phyloP scores from a whole-genome alignment of 2,888 invertebrate genomes.

The Fabriciana adippe region DNA sequence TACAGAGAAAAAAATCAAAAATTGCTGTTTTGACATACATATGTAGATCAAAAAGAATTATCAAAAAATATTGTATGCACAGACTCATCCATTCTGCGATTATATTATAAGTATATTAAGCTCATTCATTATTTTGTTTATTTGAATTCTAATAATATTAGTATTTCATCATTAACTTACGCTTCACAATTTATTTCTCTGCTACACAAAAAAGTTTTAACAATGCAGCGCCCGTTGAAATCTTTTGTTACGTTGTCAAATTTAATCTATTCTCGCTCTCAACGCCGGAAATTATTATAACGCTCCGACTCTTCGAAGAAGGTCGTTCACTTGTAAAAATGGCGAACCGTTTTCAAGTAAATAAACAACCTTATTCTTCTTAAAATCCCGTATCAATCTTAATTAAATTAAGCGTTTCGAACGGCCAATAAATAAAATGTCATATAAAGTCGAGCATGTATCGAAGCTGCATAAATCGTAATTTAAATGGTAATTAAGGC shows the following conservation, averaged over 20 bases:
- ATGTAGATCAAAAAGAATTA: no score
- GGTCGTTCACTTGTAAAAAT: constrained; percentile 51
- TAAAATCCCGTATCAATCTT: constrained; percentile 70
- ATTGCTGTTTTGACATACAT: no score
- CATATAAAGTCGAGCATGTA: constrained; percentile 70
- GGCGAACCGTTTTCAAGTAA: constrained; percentile 55
- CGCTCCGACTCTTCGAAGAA: constrained; percentile 37
- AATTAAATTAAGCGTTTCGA: constrained; percentile 67
- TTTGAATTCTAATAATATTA: constrained; percentile 9
- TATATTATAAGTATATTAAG: no score
- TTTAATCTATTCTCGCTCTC: constrained; percentile 25
- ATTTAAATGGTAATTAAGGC: constrained; percentile 65
- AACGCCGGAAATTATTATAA: constrained; percentile 22
- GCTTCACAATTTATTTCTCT: constrained; percentile 12
- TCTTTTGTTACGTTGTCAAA: constrained; percentile 56
- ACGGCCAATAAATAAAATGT: constrained; percentile 71
- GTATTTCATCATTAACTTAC: constrained; percentile 17
- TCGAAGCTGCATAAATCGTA: constrained; percentile 7
- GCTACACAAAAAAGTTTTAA: constrained; percentile 16
- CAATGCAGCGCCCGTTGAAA: constrained; percentile 58
- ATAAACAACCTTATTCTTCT: constrained; percentile 15
- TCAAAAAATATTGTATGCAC: no score
- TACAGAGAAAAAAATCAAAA: no score
- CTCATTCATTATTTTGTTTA: no score
- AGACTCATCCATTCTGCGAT: no score